Percentiles rank a stretch among this genome's conserved stretches.
phyloP scores from a whole-genome alignment of 2,797 vertebrate genomes.

The Malacoraja senta region DNA sequence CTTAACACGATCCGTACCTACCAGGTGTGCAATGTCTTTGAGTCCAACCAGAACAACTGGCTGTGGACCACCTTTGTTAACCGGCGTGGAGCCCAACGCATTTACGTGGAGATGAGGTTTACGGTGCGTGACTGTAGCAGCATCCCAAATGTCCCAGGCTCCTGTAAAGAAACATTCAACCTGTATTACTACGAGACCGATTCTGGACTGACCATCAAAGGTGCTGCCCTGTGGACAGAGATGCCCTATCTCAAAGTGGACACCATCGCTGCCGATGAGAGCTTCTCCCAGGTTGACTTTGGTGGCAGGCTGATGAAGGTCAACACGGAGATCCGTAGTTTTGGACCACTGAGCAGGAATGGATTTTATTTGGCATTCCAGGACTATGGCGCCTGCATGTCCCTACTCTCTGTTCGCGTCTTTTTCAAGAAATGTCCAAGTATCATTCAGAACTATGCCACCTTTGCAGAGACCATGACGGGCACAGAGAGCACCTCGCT shows the following conservation, averaged over 20 bases:
- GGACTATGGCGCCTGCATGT: slow-evolving; percentile 97
- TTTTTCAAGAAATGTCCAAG: slow-evolving; percentile 98
- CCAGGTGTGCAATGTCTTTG: slow-evolving; percentile 97
- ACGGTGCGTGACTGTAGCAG: slow-evolving; percentile 96
- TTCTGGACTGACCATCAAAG: slow-evolving; percentile 88
- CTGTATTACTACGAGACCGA: slow-evolving; percentile 94
- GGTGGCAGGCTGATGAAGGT: slow-evolving; percentile 95
- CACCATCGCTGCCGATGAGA: slow-evolving; percentile 95
- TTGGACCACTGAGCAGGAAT: slow-evolving; percentile 84
- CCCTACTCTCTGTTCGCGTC: slow-evolving; percentile 87
- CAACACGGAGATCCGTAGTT: slow-evolving; percentile 93
- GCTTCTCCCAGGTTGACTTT: slow-evolving; percentile 96
- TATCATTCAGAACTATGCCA: slow-evolving; percentile 92
- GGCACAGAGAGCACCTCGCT: slow-evolving; percentile 93
- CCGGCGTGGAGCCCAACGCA: slow-evolving; percentile 80
- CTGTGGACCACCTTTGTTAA: slow-evolving; percentile 94
- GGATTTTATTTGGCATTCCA: slow-evolving; percentile 96
- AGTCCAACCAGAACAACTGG: slow-evolving; percentile 98
- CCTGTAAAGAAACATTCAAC: slow-evolving; percentile 98
- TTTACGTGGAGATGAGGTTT: slow-evolving; percentile 96
- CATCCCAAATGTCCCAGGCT: slow-evolving; percentile 91
- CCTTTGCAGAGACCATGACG: slow-evolving; percentile 94
- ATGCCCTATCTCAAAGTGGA: slow-evolving; percentile 96
- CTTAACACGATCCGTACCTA: slow-evolving; percentile 97
- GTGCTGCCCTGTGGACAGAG: slow-evolving; percentile 91